These are phyloP conservation scores for Nipponia nippon DNA, from an alignment of 2,113 vertebrate genomes.

Conservation along the genomic window DNA sequence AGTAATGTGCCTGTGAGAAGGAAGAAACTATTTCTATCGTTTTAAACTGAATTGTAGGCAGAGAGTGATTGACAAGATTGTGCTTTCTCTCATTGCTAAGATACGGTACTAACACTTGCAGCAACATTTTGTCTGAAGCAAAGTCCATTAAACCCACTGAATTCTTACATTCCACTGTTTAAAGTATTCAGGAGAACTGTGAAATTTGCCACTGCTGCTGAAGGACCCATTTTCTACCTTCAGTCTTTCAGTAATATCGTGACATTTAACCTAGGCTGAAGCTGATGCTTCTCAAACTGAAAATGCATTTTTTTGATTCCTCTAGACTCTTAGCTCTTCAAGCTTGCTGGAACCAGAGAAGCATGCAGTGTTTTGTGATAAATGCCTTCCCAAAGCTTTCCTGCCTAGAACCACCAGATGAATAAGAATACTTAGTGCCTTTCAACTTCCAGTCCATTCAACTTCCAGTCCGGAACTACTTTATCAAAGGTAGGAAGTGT, in stretches of 20 bases:
- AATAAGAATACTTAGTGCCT: neutral
- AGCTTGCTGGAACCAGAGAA: neutral
- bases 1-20: conserved; percentile 36
- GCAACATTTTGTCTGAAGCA: neutral
- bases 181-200: neutral
- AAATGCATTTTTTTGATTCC: neutral
- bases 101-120: neutral
- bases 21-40: neutral
- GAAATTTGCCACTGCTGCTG: neutral
- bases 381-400: neutral
- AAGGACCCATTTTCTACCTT: neutral
- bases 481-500: neutral
- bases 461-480: neutral
- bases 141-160: neutral
- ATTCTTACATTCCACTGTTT: neutral
- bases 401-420: neutral
- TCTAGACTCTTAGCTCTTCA: neutral
- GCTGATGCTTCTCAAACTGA: neutral
- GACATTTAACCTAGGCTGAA: neutral
- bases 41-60: neutral
- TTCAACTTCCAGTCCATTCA: neutral
- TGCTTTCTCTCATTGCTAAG: neutral
- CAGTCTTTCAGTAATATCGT: neutral
- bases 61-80: neutral
- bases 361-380: neutral